These are phyloP conservation scores for Neocrepidodera transversa DNA, from an alignment of 2,888 invertebrate species.

Conservation along the genomic window DNA sequence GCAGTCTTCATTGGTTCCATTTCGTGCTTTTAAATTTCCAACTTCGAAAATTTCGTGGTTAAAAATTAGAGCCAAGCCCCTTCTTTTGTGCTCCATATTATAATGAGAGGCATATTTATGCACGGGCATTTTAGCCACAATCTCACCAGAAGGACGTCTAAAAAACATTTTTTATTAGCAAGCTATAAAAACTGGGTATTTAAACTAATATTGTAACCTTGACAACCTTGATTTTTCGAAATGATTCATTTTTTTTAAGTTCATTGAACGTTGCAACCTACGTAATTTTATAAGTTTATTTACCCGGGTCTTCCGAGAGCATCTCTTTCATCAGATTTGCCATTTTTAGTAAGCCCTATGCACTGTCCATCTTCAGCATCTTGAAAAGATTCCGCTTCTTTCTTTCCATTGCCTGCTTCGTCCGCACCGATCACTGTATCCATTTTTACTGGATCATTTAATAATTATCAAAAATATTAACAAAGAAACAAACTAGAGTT, in stretches of 20 bases:
- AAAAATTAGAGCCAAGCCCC: constrained; percentile 87
- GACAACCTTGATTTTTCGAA: background rate
- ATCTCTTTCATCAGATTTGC: constrained; percentile 42
- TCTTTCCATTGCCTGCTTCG: constrained; percentile 40
- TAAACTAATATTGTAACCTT: constrained; percentile 1
- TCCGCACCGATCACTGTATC: constrained; percentile 38
- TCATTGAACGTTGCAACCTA: background rate
- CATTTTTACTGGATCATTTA: constrained; percentile 28
- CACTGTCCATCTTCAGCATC: constrained; percentile 48
- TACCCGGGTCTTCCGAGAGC: constrained; percentile 53
- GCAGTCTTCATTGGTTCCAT: constrained; percentile 88
- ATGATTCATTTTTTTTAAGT: background rate
- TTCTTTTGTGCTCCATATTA: constrained; percentile 83
- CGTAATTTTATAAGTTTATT: constrained; percentile 10
- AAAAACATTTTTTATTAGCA: constrained; percentile 3
- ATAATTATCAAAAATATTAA: constrained; percentile 5
- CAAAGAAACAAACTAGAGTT: too few species aligned
- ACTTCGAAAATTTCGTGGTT: constrained; percentile 87
- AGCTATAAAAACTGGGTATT: background rate
- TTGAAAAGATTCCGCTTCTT: constrained; percentile 33
- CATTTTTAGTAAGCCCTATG: constrained; percentile 38
- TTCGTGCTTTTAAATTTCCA: constrained; percentile 72
- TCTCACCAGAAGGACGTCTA: constrained; percentile 32
- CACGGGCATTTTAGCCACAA: constrained; percentile 68
- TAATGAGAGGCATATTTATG: constrained; percentile 78